Evolutionary conservation across 1,140 invertebrate species (phyloP), one percentile per base, ranked within the genome.

Genomic region (Caenorhabditis remanei): DNA sequence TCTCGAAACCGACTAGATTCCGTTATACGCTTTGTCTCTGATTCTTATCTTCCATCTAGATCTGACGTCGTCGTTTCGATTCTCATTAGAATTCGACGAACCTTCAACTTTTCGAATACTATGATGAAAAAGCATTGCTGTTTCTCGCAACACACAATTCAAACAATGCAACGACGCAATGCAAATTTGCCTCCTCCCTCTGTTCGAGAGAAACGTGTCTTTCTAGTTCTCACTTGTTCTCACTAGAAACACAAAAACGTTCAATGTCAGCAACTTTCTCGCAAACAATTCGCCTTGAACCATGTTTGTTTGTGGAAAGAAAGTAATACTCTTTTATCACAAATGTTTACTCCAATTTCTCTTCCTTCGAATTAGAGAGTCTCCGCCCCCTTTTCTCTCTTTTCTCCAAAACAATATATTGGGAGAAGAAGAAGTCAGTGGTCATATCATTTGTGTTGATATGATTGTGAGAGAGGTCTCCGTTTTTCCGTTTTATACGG

Each of bases 111-210:
- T 32, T 32, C 32, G 32, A 32, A 32, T 32, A 32, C 50, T 16
- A 11, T 11, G 16, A 53, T 53, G 13, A 53, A 53, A 53, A 53
- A 53, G 2, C 50, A 58, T n/a, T 41, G 40, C 58, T 58, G 11
- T 24, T 53, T 6, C 9, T 32, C 41, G 32, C 40, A 40, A 32
- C 46, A 32, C 46, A 24, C 71, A 43, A 53, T 79, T 46, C 41
- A 79, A 79, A 79, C 71, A 79, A 79, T 24, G 46, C 13, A 79
- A 79, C 71, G 53, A 79, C 13, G 46, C 13, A 79, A 79, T 79
- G 71, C 46, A 79, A 79, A 79, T 79, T 79, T 50, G 19, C 14
- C 19, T 50, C 11, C 50, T 50, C 50, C 16, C 50, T 53, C 4
- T 53, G 65, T 32, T 32, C 32, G 32, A 32, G 32, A 32, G 32